Evolutionary conservation across 2,113 vertebrate genomes (phyloP).

Genomic region (Progne subis): DNA sequence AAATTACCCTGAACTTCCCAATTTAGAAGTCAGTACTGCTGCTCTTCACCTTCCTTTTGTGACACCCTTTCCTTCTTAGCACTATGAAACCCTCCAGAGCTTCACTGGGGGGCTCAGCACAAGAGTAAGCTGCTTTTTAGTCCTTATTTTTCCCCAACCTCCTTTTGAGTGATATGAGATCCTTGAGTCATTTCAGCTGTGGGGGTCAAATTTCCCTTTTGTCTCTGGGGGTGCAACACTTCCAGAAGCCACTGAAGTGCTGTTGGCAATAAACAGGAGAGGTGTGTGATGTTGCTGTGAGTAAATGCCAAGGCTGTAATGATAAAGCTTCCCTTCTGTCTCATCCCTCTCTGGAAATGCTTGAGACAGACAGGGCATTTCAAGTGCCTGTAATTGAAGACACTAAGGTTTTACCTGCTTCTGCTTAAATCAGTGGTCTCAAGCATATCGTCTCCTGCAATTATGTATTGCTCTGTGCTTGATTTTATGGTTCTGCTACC

Average conservation of each 20-base stretch:
- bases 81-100: not conserved
- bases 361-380: not conserved
- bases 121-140: not conserved
- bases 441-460: not conserved
- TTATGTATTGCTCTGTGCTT: constrained; percentile 48
- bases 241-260: not conserved
- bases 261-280: not conserved
- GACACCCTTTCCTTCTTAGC: not conserved
- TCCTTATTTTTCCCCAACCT: not conserved
- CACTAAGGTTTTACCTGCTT: not conserved
- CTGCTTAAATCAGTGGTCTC: not conserved
- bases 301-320: constrained; percentile 22
- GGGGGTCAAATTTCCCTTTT: not conserved
- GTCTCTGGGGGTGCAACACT: not conserved
- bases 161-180: not conserved
- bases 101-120: not conserved
- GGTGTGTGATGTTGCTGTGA: not conserved
- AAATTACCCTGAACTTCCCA: not conserved
- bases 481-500: constrained; percentile 34
- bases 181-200: not conserved
- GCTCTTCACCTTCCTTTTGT: not conserved
- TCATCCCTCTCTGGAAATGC: not conserved
- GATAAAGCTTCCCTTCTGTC: constrained; percentile 19
- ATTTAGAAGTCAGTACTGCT: not conserved
- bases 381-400: not conserved